A percentile compares a stretch with the other conserved stretches of the same genome.
These are phyloP conservation scores for Macroglossus sobrinus DNA, from an alignment of 2,113 vertebrate species.

Conservation along the genomic window DNA sequence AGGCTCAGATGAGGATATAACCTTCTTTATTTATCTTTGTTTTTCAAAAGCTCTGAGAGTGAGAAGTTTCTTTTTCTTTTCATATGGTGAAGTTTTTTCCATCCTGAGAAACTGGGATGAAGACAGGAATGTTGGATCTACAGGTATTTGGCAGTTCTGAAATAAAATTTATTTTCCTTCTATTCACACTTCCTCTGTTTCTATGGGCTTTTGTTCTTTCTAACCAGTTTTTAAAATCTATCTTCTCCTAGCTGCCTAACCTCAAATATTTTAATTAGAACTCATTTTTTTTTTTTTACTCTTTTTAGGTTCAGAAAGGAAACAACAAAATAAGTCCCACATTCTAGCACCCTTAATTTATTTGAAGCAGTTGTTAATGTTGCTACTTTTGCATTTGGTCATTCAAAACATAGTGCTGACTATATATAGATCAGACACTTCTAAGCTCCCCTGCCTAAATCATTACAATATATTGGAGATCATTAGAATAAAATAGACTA, in stretches of 20 bases:
- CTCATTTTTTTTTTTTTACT: not conserved
- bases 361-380: not conserved
- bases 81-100: not conserved
- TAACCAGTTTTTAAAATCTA: not conserved
- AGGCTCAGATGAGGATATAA: conserved; percentile 67
- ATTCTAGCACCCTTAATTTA: not conserved
- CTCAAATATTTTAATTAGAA: not conserved
- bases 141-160: conserved; percentile 22
- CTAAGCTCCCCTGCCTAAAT: not conserved
- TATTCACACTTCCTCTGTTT: not conserved
- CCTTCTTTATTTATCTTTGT: conserved; percentile 67
- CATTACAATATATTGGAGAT: not conserved
- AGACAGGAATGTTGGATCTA: not conserved
- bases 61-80: not conserved
- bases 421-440: not conserved
- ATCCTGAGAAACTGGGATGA: not conserved
- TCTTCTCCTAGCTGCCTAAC: not conserved
- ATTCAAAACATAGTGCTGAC: not conserved
- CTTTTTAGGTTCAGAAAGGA: not conserved
- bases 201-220: not conserved
- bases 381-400: not conserved
- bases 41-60: conserved; percentile 4
- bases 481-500: not conserved
- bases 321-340: not conserved
- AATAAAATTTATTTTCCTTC: not conserved